Conservation (phyloP, 2,797 vertebrate species). For the Hybognathus amarus region DNA sequence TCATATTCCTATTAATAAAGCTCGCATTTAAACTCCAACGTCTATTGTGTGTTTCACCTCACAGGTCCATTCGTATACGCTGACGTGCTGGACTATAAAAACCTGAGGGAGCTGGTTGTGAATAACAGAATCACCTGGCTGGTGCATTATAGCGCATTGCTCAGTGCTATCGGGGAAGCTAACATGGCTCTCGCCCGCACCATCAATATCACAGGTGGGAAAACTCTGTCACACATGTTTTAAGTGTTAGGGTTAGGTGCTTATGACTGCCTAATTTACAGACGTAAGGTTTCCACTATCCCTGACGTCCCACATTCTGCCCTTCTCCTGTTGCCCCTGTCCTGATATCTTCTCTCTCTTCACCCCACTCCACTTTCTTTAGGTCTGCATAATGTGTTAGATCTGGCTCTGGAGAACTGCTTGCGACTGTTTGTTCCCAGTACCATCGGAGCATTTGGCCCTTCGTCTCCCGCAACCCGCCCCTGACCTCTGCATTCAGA, state of each 20-base stretch:
- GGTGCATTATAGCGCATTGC: slow-evolving; percentile 81
- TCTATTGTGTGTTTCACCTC: neutral
- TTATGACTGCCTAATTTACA: slow-evolving; percentile 28
- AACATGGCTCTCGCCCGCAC: slow-evolving; percentile 79
- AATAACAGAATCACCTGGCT: slow-evolving; percentile 81
- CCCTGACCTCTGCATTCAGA: slow-evolving; percentile 82
- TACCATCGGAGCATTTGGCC: slow-evolving; percentile 84
- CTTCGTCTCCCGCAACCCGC: slow-evolving; percentile 81
- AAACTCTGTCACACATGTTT: slow-evolving; percentile 32
- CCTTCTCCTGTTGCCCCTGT: slow-evolving; percentile 21
- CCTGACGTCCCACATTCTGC: slow-evolving; percentile 14
- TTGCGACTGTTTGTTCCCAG: slow-evolving; percentile 83
- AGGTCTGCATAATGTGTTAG: slow-evolving; percentile 83
- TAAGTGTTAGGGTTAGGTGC: neutral
- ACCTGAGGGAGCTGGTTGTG: slow-evolving; percentile 78
- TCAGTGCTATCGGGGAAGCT: slow-evolving; percentile 80
- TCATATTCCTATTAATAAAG: neutral
- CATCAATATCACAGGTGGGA: slow-evolving; percentile 82
- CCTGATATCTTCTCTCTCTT: slow-evolving; percentile 1
- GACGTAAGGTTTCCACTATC: slow-evolving; percentile 9
- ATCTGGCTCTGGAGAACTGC: slow-evolving; percentile 80
- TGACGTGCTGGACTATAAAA: slow-evolving; percentile 81
- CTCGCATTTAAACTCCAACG: neutral
- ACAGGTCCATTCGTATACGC: slow-evolving; percentile 81
- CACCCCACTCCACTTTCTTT: slow-evolving; percentile 19